Base-by-base conservation (phyloP, 2,888 invertebrate species). In the Rhingia campestris region DNA sequence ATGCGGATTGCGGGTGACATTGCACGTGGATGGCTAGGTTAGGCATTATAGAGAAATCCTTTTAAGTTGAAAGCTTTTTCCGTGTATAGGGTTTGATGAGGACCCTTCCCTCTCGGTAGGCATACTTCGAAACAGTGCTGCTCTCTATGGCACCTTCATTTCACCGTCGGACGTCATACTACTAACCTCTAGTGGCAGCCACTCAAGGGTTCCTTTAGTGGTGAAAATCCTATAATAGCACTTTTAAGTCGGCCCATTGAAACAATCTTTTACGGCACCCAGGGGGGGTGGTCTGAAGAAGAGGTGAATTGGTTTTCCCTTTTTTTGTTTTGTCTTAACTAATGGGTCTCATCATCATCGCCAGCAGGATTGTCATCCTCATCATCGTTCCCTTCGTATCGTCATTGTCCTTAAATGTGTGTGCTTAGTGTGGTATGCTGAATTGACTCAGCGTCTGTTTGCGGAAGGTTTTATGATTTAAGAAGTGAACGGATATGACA, bases 221-320 rank as follows among this genome's bases (percentile, higher is more conserved):
- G 72, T 72, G 70, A 61, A 81, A 81, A 72, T 81, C 66, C 61
- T 53, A 54, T 81, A 81, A 76, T 76, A 76, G 76, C 70, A 67
- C 76, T 81, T 81, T 76, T 61, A 72, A 81, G 76, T 72, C 59
- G 33, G 63, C 10, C 70, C 64, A 76, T 76, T 81, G 70, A 81
- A 70, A 54, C 53, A 72, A 51, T 72, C 76, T 81, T 72, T 51
- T 22, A 61, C 4, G 39, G 22, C 61, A 58, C 75, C 7, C 30
- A 22, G 72, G 58, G 67, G 49, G 39, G 12, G 3, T 1, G 39
- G 39, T 39, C 39, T 12, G 33, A 32, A 30, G 58, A 9, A n/a
- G 61, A 22, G 51, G 63, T 53, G 69, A 43, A 47, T 33, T 63
- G 49, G 53, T 37, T 63, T 53, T 12, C 39, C 12, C 47, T 54